phyloP scores from a whole-genome alignment of 2,888 invertebrate genomes.

The Nezara viridula region DNA sequence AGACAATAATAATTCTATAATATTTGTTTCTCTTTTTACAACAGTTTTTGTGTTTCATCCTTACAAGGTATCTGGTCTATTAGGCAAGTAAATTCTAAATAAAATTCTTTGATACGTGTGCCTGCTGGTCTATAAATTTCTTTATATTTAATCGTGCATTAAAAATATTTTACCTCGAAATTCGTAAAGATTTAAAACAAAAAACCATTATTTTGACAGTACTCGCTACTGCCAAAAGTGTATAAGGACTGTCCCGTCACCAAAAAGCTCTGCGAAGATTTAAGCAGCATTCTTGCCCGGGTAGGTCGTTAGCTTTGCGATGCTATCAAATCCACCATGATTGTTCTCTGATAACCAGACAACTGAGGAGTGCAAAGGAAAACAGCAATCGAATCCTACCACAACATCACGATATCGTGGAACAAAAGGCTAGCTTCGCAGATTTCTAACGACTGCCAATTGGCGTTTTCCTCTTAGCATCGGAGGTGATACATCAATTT shows the following conservation, averaged over 20 bases:
- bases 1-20: too few relatives aligned
- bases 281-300: neutral
- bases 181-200: too few relatives aligned
- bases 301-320: neutral
- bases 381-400: neutral
- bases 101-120: too few relatives aligned
- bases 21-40: too few relatives aligned
- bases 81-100: too few relatives aligned
- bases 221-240: neutral
- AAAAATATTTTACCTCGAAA: too few relatives aligned
- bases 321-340: neutral
- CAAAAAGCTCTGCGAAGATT: neutral
- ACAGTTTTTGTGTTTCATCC: too few relatives aligned
- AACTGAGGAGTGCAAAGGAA: neutral
- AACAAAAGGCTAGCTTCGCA: neutral
- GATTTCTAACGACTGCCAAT: neutral
- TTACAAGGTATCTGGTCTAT: too few relatives aligned
- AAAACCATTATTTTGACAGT: too few relatives aligned
- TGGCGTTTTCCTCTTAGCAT: neutral
- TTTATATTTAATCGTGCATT: too few relatives aligned
- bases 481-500: too few relatives aligned
- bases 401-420: slow-evolving; percentile 9
- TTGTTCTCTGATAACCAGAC: neutral
- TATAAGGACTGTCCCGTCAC: neutral
- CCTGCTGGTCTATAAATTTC: too few relatives aligned